phyloP scores from a whole-genome alignment of 1,140 invertebrate species.

The Coenobita brevimanus region DNA sequence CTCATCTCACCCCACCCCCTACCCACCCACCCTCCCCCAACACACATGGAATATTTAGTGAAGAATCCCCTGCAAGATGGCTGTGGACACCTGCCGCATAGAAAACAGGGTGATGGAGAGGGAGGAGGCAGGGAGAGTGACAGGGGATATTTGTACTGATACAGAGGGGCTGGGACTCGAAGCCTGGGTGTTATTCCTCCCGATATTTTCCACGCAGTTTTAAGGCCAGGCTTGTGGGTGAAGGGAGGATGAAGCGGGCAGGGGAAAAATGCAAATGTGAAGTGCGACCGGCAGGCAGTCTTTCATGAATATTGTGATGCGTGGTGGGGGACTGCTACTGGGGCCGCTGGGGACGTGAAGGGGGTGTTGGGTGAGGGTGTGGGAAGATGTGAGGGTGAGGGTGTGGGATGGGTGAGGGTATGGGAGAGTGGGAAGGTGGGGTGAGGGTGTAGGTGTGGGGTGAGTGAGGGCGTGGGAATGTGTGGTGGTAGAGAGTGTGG shows the following conservation, averaged over 20 bases:
- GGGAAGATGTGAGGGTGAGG: too few relatives aligned
- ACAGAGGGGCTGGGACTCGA: background rate
- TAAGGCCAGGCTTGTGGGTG: background rate
- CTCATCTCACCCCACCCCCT: too few relatives aligned
- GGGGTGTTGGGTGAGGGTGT: too few relatives aligned
- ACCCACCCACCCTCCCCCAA: too few relatives aligned
- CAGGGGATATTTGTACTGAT: background rate
- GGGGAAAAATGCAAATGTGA: background rate
- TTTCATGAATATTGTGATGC: too few relatives aligned
- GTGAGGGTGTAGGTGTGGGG: background rate
- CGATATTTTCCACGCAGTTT: too few relatives aligned
- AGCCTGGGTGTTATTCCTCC: too few relatives aligned
- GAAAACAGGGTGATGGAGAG: background rate
- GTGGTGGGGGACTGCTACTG: too few relatives aligned
- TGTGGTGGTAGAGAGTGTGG: background rate
- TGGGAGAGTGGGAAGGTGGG: background rate
- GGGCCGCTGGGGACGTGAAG: too few relatives aligned
- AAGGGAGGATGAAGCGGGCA: background rate
- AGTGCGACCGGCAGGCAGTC: background rate
- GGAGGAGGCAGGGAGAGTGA: background rate
- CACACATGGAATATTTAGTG: too few relatives aligned
- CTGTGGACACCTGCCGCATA: too few relatives aligned
- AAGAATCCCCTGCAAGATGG: too few relatives aligned
- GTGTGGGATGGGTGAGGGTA: background rate
- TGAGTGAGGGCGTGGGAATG: background rate